These are phyloP conservation scores for Acipenser transmontanus DNA, from an alignment of 2,797 vertebrate species.

Conservation along the genomic window DNA sequence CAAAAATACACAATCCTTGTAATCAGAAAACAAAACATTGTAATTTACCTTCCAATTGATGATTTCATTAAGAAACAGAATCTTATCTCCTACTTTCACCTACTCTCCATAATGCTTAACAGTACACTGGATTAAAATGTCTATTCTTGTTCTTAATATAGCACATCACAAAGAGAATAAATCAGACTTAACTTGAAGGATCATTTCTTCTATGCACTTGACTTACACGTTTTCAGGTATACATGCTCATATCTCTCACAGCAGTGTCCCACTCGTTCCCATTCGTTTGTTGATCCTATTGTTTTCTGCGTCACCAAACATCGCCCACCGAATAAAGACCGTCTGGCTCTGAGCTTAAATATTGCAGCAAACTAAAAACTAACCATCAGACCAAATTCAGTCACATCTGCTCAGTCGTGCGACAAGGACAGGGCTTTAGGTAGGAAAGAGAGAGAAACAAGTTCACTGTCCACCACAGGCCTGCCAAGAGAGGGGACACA, in stretches of 20 bases:
- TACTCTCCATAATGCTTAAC: too few species aligned
- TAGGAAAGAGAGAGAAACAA: slow-evolving; percentile 77
- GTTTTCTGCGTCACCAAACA: slow-evolving; percentile 77
- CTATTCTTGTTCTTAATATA: too few species aligned
- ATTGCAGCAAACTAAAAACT: slow-evolving; percentile 90
- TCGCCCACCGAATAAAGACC: slow-evolving; percentile 88
- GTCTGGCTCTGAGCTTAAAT: slow-evolving; percentile 93
- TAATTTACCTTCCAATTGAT: too few species aligned
- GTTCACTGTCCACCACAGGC: slow-evolving; percentile 75
- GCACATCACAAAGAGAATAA: too few species aligned
- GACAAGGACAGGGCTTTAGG: slow-evolving; percentile 86
- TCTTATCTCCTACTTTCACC: too few species aligned
- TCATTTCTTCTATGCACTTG: too few species aligned
- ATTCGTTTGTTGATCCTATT: slow-evolving; percentile 74
- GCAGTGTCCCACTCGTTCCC: slow-evolving; percentile 45
- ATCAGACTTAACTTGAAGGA: too few species aligned
- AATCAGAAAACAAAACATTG: too few species aligned
- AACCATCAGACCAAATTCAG: slow-evolving; percentile 90
- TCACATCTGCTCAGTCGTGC: slow-evolving; percentile 96
- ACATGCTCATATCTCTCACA: background rate
- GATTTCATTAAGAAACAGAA: too few species aligned
- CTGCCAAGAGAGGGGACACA: slow-evolving; percentile 71
- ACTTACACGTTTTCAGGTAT: background rate
- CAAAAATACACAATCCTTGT: too few species aligned
- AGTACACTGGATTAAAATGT: too few species aligned